Percentiles rank a stretch among this genome's conserved stretches.
Conservation (phyloP, 2,888 invertebrate genomes). For the Sclerodermus sp. region DNA sequence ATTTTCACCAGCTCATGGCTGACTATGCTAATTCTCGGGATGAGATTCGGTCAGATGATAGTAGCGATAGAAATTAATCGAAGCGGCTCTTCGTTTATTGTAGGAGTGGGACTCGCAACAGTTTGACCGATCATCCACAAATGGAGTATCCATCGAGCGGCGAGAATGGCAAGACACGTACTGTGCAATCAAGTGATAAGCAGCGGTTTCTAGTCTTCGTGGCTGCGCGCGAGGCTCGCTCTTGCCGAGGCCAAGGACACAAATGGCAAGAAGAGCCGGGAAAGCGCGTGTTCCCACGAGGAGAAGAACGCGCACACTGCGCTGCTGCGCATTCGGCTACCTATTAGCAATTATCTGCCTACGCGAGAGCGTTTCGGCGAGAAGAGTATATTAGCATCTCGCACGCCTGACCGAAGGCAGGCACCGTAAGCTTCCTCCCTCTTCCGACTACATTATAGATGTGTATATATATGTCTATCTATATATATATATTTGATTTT, state of each 20-base stretch:
- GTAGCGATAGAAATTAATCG: too few relatives aligned
- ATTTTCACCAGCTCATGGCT: too few relatives aligned
- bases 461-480: too few relatives aligned
- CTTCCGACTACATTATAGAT: neutral
- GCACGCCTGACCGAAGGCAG: neutral
- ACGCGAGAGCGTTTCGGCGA: slow-evolving; percentile 24
- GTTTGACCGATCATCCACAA: too few relatives aligned
- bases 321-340: slow-evolving; percentile 20
- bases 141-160: too few relatives aligned
- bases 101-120: too few relatives aligned
- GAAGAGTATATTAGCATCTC: neutral
- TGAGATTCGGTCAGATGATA: too few relatives aligned
- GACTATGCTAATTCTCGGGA: too few relatives aligned
- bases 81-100: too few relatives aligned
- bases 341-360: slow-evolving; percentile 37
- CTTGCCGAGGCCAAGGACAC: slow-evolving; percentile 30
- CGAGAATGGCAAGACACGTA: neutral
- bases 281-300: slow-evolving; percentile 41
- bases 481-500: neutral
- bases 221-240: too few relatives aligned
- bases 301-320: slow-evolving; percentile 18
- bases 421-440: neutral
- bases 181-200: slow-evolving; percentile 25
- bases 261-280: slow-evolving; percentile 15
- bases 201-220: too few relatives aligned